phyloP scores from a whole-genome alignment of 2,888 invertebrate species.

The Halictus quadricinctus region DNA sequence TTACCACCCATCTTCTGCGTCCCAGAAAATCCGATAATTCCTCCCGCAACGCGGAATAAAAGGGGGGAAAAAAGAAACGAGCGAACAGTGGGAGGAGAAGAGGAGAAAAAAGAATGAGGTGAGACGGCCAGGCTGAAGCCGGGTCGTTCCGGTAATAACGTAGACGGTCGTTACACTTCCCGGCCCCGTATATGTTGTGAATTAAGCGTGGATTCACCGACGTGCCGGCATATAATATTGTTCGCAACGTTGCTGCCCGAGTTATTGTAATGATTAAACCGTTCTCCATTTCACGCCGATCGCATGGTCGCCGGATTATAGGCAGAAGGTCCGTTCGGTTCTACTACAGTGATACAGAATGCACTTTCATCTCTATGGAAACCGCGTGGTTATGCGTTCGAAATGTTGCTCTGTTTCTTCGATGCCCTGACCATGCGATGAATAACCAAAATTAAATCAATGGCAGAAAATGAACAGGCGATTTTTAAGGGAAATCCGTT shows the following conservation, averaged over 20 bases:
- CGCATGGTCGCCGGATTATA: constrained; percentile 5
- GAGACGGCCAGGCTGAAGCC: constrained; percentile 56
- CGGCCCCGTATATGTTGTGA: constrained; percentile 38
- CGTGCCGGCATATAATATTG: constrained; percentile 37
- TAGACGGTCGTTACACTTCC: constrained; percentile 57
- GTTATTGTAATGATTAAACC: constrained; percentile 44
- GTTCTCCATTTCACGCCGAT: background rate
- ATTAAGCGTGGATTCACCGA: constrained; percentile 42
- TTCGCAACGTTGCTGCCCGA: constrained; percentile 37
- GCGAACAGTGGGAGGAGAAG: constrained; percentile 30
- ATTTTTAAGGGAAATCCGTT: background rate
- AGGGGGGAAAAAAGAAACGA: constrained; percentile 23
- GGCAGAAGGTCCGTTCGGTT: background rate
- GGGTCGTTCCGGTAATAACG: constrained; percentile 65
- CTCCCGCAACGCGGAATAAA: constrained; percentile 52
- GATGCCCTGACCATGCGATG: background rate
- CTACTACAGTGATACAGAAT: background rate
- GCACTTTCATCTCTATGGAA: background rate
- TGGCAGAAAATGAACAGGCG: background rate
- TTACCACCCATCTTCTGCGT: constrained; percentile 56
- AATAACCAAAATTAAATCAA: background rate
- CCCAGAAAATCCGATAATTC: constrained; percentile 71
- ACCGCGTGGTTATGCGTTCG: background rate
- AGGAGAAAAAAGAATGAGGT: constrained; percentile 37
- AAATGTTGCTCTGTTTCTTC: background rate